Conservation (phyloP, 1,140 invertebrate genomes). For the Drosophila kurseongensis region DNA sequence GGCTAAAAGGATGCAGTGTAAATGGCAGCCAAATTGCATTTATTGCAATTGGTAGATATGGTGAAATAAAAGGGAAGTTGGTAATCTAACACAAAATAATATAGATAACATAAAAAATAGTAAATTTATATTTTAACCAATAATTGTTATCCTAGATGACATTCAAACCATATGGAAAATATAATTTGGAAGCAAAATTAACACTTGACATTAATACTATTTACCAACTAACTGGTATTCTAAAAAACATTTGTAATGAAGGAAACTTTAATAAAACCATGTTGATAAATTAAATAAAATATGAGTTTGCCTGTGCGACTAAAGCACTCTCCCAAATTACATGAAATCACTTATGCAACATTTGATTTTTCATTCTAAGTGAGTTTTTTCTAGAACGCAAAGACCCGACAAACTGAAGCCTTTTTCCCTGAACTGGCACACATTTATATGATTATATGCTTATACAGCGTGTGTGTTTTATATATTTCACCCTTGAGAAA, state of each 20-base stretch:
- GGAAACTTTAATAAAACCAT: background rate
- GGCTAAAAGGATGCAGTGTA: background rate
- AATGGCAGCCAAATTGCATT: conserved; percentile 13
- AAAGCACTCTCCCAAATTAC: conserved; percentile 23
- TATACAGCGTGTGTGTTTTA: conserved; percentile 13
- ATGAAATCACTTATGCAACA: conserved; percentile 29
- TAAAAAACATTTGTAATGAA: background rate
- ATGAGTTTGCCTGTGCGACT: conserved; percentile 2
- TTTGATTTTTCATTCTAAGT: conserved; percentile 12
- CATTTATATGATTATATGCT: conserved; percentile 38
- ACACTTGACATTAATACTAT: background rate
- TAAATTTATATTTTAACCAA: too few relatives aligned
- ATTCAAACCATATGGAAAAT: too few relatives aligned
- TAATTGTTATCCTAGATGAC: too few relatives aligned
- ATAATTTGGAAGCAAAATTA: background rate
- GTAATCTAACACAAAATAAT: too few relatives aligned
- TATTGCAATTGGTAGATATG: background rate
- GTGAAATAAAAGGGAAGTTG: background rate
- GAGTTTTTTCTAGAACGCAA: background rate
- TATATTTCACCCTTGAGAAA: conserved; percentile 58
- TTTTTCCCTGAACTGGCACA: conserved; percentile 6
- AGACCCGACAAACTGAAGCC: conserved; percentile 1
- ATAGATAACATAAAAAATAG: too few relatives aligned
- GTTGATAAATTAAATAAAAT: background rate
- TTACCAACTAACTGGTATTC: background rate